Percentiles rank a stretch among this genome's conserved stretches.
Evolutionary conservation across 2,797 vertebrate genomes (phyloP).

Genomic region (Cyprinodon diabolis): DNA sequence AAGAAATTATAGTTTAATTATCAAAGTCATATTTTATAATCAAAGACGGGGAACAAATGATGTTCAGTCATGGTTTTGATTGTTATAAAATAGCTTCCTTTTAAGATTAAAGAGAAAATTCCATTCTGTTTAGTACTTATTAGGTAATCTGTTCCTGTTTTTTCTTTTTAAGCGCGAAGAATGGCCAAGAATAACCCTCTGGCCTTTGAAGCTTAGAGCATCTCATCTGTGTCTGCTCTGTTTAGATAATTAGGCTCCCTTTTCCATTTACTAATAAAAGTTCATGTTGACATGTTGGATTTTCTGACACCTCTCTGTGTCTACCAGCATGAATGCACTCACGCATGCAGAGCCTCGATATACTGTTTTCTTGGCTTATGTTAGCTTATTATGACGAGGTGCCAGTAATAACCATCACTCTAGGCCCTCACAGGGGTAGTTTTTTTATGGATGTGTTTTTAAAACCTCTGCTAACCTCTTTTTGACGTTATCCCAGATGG

Average conservation of each 20-base stretch:
- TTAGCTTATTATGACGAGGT: constrained; percentile 52
- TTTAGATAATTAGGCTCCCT: constrained; percentile 47
- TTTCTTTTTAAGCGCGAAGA: constrained; percentile 29
- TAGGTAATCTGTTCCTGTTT: constrained; percentile 14
- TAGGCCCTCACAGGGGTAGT: constrained; percentile 41
- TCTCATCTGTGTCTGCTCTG: constrained; percentile 21
- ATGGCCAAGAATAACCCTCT: background rate
- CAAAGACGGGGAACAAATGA: background rate
- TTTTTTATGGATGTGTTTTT: constrained; percentile 70
- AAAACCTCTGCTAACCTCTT: constrained; percentile 58
- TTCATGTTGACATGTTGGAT: constrained; percentile 49
- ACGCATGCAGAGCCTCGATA: constrained; percentile 34
- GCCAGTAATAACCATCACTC: constrained; percentile 56
- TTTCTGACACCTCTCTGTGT: constrained; percentile 61
- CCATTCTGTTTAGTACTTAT: constrained; percentile 9
- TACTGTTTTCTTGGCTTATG: constrained; percentile 46
- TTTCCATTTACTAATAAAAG: constrained; percentile 63
- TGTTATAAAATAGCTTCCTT: background rate
- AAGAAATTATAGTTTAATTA: background rate
- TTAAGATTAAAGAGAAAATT: background rate
- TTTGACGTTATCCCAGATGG: constrained; percentile 59
- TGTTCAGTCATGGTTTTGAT: background rate
- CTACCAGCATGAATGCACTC: constrained; percentile 48
- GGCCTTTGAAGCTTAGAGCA: constrained; percentile 25
- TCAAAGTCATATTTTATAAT: background rate